Conservation (phyloP, 1,140 invertebrate species). For the Cataglyphis hispanica region DNA sequence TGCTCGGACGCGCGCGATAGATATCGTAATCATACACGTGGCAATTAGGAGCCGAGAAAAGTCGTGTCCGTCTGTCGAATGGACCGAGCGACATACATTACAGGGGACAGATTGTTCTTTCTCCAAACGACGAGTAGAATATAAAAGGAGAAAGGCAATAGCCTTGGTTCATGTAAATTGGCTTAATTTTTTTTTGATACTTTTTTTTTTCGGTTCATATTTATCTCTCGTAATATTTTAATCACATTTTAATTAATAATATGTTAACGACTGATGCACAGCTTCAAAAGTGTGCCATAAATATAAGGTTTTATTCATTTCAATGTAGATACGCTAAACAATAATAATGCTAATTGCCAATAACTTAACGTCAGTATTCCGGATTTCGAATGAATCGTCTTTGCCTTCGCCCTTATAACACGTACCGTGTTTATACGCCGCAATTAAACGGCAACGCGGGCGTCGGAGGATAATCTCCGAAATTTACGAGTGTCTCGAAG, state of each 20-base stretch:
- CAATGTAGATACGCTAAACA: not conserved
- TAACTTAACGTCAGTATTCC: constrained; percentile 12
- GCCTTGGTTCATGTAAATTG: not conserved
- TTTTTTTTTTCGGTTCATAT: not conserved
- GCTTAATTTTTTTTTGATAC: not conserved
- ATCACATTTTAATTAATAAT: not conserved
- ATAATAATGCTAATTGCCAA: constrained; percentile 30
- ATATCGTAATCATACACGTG: constrained; percentile 54
- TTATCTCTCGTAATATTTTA: not conserved
- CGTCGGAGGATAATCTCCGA: constrained; percentile 5
- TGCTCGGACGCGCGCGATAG: constrained; percentile 48
- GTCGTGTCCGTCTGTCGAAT: constrained; percentile 20
- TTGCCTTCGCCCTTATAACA: not conserved
- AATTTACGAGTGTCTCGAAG: constrained; percentile 44
- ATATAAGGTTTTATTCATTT: not conserved
- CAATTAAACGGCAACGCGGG: constrained; percentile 1
- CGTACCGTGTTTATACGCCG: not conserved
- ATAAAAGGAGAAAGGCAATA: not conserved
- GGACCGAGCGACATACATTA: constrained; percentile 4
- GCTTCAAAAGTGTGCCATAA: not conserved
- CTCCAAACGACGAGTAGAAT: not conserved
- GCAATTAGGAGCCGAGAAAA: constrained; percentile 58
- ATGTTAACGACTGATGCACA: not conserved
- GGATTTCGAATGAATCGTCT: not conserved
- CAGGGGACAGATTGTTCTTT: not conserved